Base-by-base conservation (phyloP, 2,113 vertebrate species). In the Syngnathus floridae region DNA sequence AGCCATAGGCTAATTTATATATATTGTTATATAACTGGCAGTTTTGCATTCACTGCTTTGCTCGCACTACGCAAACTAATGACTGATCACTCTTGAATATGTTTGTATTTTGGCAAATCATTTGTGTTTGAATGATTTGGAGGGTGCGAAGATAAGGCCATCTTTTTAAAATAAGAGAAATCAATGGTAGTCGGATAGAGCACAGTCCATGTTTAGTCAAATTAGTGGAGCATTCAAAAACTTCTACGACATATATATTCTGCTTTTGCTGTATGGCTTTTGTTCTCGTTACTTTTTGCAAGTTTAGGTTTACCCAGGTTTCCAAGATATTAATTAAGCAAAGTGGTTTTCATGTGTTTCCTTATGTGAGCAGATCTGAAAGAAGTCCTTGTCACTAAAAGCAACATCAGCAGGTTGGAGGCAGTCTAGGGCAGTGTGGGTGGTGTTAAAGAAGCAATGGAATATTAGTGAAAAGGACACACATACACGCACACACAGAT, bases 351-450 rank as follows among this genome's bases (percentile, higher is more conserved):
- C n/a, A 67, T 69, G 22, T 65, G 13, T 59, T 43, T 52, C 49
- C 38, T 36, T 22, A 48, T 65, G 45, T 63, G 41, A 70, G 69
- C 66, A 64, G 52, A 69, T 75, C 19, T 68, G 26, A 60, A 64
- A 74, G 66, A 52, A n/a, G 14, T 55, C 69, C 70, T 40, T 57
- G 72, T 78, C 21, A 59, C 74, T 22, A 60, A 73, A 72, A 67
- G 72, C 74, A 69, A 35, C 72, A 73, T 73, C 73, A 81, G 79
- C 81, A 75, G 66, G 56, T 81, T 72, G 70, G 55, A 72, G 17
- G 56, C 40, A 19, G 76, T 60, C 55, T 74, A 73, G 77, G 76
- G 81, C 82, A 74, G 68, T 83, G 84, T 85, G 77, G 82, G 81
- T 74, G 83, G 67, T 83, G 72, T 69, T 66, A 67, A 71, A 73